These are phyloP conservation scores for Delichon dasypus DNA, from an alignment of 2,797 vertebrate genomes.

Conservation along the genomic window DNA sequence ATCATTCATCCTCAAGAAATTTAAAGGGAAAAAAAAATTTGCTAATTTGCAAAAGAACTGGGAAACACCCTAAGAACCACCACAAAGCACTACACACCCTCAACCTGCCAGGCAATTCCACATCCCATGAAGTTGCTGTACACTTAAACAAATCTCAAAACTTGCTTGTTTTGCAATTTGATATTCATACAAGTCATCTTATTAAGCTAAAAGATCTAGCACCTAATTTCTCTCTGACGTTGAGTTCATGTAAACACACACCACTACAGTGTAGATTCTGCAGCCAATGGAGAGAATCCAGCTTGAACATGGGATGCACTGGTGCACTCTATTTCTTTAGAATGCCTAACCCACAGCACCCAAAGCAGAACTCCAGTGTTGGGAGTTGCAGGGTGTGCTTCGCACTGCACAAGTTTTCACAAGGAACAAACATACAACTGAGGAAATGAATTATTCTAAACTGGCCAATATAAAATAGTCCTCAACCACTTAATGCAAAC, in stretches of 20 bases:
- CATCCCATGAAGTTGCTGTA: not conserved
- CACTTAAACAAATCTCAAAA: not conserved
- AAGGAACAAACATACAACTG: not conserved
- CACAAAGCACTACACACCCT: not conserved
- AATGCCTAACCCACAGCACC: fast-evolving
- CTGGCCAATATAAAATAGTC: not conserved
- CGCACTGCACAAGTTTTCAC: not conserved
- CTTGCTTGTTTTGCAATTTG: not conserved
- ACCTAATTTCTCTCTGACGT: not conserved
- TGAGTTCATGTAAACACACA: not conserved
- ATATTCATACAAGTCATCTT: not conserved
- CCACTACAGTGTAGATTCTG: not conserved
- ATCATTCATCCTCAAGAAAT: not conserved
- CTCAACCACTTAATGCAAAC: not conserved
- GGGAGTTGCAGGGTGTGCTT: not conserved
- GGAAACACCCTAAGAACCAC: not conserved
- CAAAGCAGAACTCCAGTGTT: not conserved
- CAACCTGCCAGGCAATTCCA: not conserved
- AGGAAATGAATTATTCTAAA: not conserved
- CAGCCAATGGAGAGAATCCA: not conserved
- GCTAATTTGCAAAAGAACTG: not conserved
- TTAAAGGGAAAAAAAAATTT: not conserved
- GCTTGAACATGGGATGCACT: fast-evolving
- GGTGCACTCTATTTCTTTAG: not conserved
- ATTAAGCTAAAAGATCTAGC: not conserved